Evolutionary conservation across 2,888 invertebrate species (phyloP), one percentile per base, ranked within the genome.

Genomic region (Bembecia ichneumoniformis): DNA sequence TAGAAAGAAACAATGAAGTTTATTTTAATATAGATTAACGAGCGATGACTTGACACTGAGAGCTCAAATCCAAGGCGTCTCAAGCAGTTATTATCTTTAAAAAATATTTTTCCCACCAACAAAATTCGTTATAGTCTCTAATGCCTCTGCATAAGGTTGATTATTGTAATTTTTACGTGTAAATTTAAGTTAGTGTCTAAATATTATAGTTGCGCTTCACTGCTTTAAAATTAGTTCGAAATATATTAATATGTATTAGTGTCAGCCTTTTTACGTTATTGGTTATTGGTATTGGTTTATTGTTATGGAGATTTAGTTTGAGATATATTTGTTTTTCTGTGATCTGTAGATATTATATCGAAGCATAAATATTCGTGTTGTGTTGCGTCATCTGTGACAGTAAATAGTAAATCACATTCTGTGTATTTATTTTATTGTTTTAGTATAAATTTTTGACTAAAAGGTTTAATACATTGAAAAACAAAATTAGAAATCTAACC

Each of bases 1-100:
- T 73, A 70, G 74, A 69, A 62, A 74, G 68, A 84, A 83, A 87
- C 83, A 87, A 86, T 79, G 78, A 72, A 66, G 63, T 76, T 74
- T 77, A 86, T 87, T 87, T 82, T 75, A 83, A 86, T 84, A 82
- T 82, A 82, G 77, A 87, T 86, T 82, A 84, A 81, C 77, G 71
- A 74, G 68, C 74, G 64, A 82, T 84, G 86, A 84, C 84, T 86
- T 82, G 82, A 83, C 84, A 81, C 77, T 78, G 65, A 56, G 60
- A 58, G 58, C 68, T 58, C 66, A 71, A 69, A 73, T 72, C 62
- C 59, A 53, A 59, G 58, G 60, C 59, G 62, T 59, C 57, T 59
- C 55, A 53, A 58, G 56, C 58, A 58, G 53, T 59, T 58, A 52
- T 53, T 51, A 47, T 51, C 53, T 52, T 45, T n/a, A 9, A 28